Conservation (phyloP, 2,888 invertebrate genomes). For the Cacoxenus indagator region DNA sequence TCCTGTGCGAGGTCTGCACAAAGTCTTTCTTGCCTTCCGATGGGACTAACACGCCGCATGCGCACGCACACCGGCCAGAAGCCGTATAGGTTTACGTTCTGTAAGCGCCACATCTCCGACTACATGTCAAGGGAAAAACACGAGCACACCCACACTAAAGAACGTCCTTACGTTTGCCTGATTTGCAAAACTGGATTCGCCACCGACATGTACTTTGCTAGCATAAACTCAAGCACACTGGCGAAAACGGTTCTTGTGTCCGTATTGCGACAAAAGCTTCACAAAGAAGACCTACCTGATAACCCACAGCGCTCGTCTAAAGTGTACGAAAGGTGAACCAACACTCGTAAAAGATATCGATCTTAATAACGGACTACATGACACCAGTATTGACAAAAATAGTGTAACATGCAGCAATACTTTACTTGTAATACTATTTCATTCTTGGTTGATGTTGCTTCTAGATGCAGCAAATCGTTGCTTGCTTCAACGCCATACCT, state of each 20-base stretch:
- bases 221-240: conserved; percentile 67
- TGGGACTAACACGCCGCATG: conserved; percentile 69
- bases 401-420: conserved; percentile 23
- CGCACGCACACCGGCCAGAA: conserved; percentile 70
- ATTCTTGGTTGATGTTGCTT: too few species aligned
- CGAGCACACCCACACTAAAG: conserved; percentile 70
- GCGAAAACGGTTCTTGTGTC: conserved; percentile 68
- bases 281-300: conserved; percentile 67
- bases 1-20: conserved; percentile 67
- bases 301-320: conserved; percentile 64
- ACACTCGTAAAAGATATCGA: neutral
- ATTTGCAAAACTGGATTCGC: conserved; percentile 69
- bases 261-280: conserved; percentile 67
- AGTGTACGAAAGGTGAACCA: neutral
- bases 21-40: conserved; percentile 70
- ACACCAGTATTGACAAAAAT: conserved; percentile 20
- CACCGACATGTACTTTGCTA: conserved; percentile 69
- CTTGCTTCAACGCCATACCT: too few species aligned
- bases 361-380: neutral
- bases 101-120: conserved; percentile 69
- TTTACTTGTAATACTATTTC: neutral
- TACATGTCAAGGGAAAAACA: conserved; percentile 71
- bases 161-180: conserved; percentile 65
- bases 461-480: too few species aligned
- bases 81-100: conserved; percentile 68